Evolutionary conservation across 2,113 vertebrate genomes (phyloP), one percentile per base, ranked within the genome.

Genomic region (Dromas ardeola): DNA sequence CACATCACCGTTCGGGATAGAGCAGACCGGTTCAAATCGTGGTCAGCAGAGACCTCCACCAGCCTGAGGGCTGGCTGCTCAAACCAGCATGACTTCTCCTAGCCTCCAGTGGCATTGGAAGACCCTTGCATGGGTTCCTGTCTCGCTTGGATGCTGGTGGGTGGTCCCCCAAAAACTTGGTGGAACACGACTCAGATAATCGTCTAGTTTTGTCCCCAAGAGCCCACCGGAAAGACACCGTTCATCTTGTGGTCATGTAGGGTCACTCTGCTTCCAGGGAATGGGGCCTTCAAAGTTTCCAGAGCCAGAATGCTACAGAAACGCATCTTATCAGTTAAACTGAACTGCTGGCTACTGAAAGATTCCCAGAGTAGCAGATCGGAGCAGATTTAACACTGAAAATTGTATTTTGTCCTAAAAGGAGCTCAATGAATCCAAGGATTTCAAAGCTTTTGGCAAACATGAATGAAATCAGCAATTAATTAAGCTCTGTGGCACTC

Each of bases 371-470:
- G 66, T 56, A 91, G 62, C 89, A 85, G 63, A 92, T 94, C 59
- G 55, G 86, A 92, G 72, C 47, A 93, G 81, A 88, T 93, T 95
- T 90, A 87, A 77, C 53, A 15, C 17, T 70, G 84, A 61, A 93
- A 97, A 93, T 80, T 85, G 58, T 91, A 50, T 82, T 80, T 88
- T 80, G 70, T 89, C 96, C 93, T 96, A 87, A 82, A 88, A 97
- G 76, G 81, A 95, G 61, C 86, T 87, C 62, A 42, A 16, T 42
- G 71, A 84, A 95, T 76, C 92, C 93, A 95, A 95, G 91, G 93
- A 93, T 94, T 96, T 96, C 86, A 85, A 91, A 93, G 96, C 95
- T 93, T 91, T 90, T 96, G 91, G 84, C 94, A 96, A 89, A 85
- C 73, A 63, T 27, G 77, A 96, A 95, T 95, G 89, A 97, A 95